phyloP scores from a whole-genome alignment of 2,888 invertebrate species.

The Gastracanthus pulcherrimus region DNA sequence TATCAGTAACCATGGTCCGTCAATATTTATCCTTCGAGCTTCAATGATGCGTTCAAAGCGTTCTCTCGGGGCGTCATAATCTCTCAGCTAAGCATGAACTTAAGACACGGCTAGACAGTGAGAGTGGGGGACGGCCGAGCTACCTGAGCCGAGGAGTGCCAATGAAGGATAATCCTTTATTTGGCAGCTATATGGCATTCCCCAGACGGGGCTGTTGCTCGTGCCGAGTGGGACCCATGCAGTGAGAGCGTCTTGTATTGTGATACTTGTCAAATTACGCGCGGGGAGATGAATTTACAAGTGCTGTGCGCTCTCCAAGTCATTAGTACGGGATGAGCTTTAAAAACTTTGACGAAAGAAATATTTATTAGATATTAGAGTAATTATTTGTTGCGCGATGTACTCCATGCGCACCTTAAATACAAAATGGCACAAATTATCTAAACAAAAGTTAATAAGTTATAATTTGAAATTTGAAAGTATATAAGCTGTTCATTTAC shows the following conservation, averaged over 20 bases:
- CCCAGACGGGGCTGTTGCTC: constrained; percentile 56
- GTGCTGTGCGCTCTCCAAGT: background rate
- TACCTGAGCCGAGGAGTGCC: constrained; percentile 45
- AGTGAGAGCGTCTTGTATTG: background rate
- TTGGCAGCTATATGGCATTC: constrained; percentile 59
- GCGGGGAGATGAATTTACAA: constrained; percentile 14
- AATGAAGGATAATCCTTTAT: constrained; percentile 64
- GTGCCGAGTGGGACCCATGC: constrained; percentile 14
- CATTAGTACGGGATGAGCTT: background rate
- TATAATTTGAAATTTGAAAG: too few species aligned
- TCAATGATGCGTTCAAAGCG: background rate
- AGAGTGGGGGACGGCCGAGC: background rate
- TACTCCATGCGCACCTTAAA: too few species aligned
- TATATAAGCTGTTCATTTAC: too few species aligned
- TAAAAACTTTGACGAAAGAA: background rate
- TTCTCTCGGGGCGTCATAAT: constrained; percentile 50
- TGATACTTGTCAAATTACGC: constrained; percentile 25
- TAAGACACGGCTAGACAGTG: constrained; percentile 24
- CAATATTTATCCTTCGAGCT: constrained; percentile 22
- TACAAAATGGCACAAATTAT: too few species aligned
- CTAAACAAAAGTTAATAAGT: too few species aligned
- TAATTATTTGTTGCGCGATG: too few species aligned
- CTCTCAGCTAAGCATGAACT: constrained; percentile 45
- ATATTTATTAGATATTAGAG: background rate
- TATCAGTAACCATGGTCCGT: background rate